Evolutionary conservation across 2,113 vertebrate genomes (phyloP), one percentile per base, ranked within the genome.

Genomic region (Passer domesticus): DNA sequence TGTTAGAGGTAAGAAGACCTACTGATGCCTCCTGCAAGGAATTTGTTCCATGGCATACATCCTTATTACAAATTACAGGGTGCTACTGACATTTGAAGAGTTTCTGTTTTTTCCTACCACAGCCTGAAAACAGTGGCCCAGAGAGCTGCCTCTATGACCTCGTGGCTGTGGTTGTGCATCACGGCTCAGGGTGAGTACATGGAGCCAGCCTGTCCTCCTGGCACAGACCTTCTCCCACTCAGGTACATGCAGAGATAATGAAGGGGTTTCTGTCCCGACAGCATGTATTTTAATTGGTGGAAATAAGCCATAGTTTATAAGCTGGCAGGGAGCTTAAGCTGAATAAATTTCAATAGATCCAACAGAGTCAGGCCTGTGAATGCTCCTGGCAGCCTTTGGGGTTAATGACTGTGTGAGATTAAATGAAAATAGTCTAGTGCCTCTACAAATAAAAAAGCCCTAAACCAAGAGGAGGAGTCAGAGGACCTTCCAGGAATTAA

Each of bases 141-240:
- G 99, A 98, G 56, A 99, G 94, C 83, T 99, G 99, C 93, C 98
- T 99, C 35, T 99, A 99, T 33, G 99, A 99, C 96, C 98, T 99
- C 0, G 99, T 98, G 4, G 99, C 99, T 39, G 99, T 99, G 22
- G 99, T 99, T 22, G 99, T 99, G 86, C 99, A 99, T 97, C 99
- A 99, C 10, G 99, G 99, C 19, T 99, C 99, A 24, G 99, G 99
- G 99, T 99, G 95, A 99, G 99, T 98, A 52, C n/a, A 8, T 0
- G 55, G 12, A 39, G 7, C 9, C 33, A 81, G 56, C 28, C 50
- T 22, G 59, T 43, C 27, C 44, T 52, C 43, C 64, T 73, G 62
- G 44, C 80, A 75, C 33, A 74, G 27, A 35, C 21, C 41, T 56
- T 17, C 53, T 64, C 27, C 37, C 6, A 6, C 28, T 56, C 17